Evolutionary conservation across 2,113 vertebrate species (phyloP).

Genomic region (Lamprotornis superbus): DNA sequence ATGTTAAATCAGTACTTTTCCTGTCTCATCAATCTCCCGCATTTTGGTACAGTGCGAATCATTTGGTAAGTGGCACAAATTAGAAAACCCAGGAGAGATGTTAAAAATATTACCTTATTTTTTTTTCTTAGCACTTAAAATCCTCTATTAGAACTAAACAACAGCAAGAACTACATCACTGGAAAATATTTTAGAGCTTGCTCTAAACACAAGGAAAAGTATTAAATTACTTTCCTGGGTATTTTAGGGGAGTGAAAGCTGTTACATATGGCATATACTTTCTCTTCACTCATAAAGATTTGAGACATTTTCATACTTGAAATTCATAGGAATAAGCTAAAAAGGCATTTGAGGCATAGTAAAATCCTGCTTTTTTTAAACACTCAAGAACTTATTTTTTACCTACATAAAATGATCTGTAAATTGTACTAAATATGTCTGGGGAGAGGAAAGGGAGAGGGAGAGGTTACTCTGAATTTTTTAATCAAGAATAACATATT

Average conservation of each 20-base stretch:
- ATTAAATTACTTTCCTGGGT: not conserved
- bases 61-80: conserved; percentile 39
- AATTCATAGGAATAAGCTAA: not conserved
- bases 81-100: conserved; percentile 9
- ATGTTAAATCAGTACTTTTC: conserved; percentile 59
- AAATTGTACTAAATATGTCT: not conserved
- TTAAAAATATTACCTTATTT: conserved; percentile 14
- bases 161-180: not conserved
- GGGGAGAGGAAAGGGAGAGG: not conserved
- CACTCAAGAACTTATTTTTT: not conserved
- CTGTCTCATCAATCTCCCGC: conserved; percentile 50
- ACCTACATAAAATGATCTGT: not conserved
- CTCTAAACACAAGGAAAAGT: not conserved
- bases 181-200: not conserved
- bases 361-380: not conserved
- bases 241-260: not conserved
- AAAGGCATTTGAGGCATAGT: not conserved
- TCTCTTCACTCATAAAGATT: not conserved
- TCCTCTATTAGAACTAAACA: not conserved
- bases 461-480: not conserved
- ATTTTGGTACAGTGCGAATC: conserved; percentile 51
- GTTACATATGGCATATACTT: not conserved
- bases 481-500: conserved; percentile 7
- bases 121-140: not conserved
- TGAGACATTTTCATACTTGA: not conserved